phyloP scores from a whole-genome alignment of 1,140 invertebrate genomes.

The Drosophila chauvacae region DNA sequence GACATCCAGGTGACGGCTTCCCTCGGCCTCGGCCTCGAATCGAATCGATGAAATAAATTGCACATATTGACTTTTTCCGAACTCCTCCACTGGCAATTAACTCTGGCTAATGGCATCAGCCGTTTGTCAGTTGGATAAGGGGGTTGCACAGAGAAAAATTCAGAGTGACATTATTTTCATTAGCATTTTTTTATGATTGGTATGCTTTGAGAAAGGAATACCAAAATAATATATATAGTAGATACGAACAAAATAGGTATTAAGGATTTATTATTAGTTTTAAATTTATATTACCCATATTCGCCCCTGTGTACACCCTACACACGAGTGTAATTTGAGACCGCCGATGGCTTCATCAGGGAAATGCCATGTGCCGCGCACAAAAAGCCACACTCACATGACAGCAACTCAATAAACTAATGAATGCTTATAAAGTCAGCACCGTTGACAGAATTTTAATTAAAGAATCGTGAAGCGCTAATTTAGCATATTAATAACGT shows the following conservation, averaged over 20 bases:
- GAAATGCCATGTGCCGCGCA: conserved; percentile 27
- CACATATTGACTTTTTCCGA: conserved; percentile 33
- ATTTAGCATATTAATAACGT: conserved; percentile 80
- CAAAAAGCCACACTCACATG: conserved; percentile 15
- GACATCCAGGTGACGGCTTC: conserved; percentile 6
- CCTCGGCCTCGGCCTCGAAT: not conserved
- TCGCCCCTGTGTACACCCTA: not conserved
- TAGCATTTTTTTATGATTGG: not conserved
- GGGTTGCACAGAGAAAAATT: not conserved
- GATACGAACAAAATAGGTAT: not conserved
- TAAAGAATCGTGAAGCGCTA: conserved; percentile 76
- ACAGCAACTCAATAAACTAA: conserved; percentile 71
- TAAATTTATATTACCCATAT: not conserved
- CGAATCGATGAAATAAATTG: conserved; percentile 68
- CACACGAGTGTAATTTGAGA: conserved; percentile 19
- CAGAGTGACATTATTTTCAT: not conserved
- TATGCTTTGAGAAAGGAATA: not conserved
- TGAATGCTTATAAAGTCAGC: conserved; percentile 69
- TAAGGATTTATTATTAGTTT: not conserved
- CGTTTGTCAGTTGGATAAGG: conserved; percentile 25
- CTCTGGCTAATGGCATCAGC: conserved; percentile 58
- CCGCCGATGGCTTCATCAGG: conserved; percentile 34
- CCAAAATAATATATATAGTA: no score
- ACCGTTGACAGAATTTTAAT: conserved; percentile 73
- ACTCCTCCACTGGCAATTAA: conserved; percentile 27